Evolutionary conservation across 2,113 vertebrate species (phyloP), one percentile per base, ranked within the genome.

Genomic region (Chloropsis cyanopogon): DNA sequence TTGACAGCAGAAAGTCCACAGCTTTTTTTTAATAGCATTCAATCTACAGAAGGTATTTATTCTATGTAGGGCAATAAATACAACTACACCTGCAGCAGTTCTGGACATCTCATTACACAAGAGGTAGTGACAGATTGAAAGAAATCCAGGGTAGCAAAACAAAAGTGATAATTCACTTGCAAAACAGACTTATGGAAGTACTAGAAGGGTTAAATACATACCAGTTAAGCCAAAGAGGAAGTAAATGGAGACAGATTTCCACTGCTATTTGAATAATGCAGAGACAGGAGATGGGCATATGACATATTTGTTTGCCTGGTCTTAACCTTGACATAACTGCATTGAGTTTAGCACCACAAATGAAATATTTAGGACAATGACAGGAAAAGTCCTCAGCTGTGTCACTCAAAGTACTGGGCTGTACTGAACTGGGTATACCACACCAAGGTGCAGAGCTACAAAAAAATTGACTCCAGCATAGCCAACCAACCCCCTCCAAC

Each of bases 71-170:
- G 41, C 33, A 80, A 86, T 86, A 94, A 95, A 94, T 88, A 88
- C 59, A 86, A 49, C 78, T 54, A 56, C 29, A 93, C 24, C 41
- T 96, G 47, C 52, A 77, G 42, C 76, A 52, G 21, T 56, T 86
- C 78, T 86, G 90, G 76, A 92, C 68, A 82, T 83, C 82, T 96
- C 76, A 60, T 93, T 93, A 86, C 52, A 90, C 9, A 14, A 33
- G 57, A 57, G 60, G 83, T 47, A 68, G 64, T 68, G 68, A 95
- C 52, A 93, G 37, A 92, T 44, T 35, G 76, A 75, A 96, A 78
- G 56, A 71, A 86, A 86, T 63, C 15, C 24, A 42, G 19, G 19
- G 33, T 46, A 72, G 57, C 31, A 66, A 85, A 95, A 42, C 53
- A 78, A 44, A 88, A 86, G 24, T 69, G 69, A 82, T 72, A 82